Evolutionary conservation across 2,888 invertebrate species (phyloP).

Genomic region (Deroplatys truncata): DNA sequence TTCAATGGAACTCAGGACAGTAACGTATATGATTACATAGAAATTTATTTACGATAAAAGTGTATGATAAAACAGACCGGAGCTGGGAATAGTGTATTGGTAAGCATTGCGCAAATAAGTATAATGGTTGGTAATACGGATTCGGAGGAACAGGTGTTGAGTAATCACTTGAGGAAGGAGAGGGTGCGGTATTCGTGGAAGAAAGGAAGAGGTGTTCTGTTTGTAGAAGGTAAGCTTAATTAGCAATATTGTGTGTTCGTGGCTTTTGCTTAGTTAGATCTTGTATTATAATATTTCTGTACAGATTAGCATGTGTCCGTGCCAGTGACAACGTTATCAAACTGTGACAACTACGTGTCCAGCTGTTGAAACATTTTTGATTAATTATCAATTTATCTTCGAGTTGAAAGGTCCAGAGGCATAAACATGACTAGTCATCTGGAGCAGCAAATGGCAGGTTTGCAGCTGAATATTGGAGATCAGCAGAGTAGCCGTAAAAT

Average conservation of each 20-base stretch:
- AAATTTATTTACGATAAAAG: no score
- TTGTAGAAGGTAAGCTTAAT: not conserved
- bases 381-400: not conserved
- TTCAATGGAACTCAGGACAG: no score
- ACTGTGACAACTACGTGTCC: not conserved
- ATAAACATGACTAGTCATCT: slow-evolving; percentile 42
- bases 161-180: not conserved
- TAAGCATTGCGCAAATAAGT: no score
- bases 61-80: no score
- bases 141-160: slow-evolving; percentile 11
- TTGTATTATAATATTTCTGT: not conserved
- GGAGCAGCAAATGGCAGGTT: slow-evolving; percentile 65
- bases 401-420: no score
- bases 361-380: not conserved
- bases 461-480: slow-evolving; percentile 56
- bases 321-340: not conserved
- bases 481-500: slow-evolving; percentile 53
- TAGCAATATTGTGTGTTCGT: no score
- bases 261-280: not conserved
- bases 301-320: not conserved
- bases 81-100: no score
- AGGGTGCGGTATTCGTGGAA: not conserved
- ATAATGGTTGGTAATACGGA: not conserved
- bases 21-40: no score
- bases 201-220: not conserved